Conservation (phyloP, 2,113 vertebrate genomes). For the Nibea coibor region DNA sequence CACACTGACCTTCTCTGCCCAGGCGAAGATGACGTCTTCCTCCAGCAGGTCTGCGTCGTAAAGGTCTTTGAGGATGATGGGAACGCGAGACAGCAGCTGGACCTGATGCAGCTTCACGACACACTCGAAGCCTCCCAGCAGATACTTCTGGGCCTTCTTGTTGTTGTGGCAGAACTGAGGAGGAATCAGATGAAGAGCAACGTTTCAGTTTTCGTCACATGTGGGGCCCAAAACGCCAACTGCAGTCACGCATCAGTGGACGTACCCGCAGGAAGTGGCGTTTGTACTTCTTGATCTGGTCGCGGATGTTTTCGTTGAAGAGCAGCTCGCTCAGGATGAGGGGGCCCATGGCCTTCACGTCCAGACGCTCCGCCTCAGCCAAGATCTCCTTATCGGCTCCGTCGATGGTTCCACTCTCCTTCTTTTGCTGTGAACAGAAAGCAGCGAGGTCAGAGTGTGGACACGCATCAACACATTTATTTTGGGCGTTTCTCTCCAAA, state of each 20-base stretch:
- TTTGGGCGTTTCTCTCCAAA: too few relatives aligned
- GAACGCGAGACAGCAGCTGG: slow-evolving; percentile 92
- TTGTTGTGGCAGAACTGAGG: slow-evolving; percentile 97
- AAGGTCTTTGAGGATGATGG: slow-evolving; percentile 95
- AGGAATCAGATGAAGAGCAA: background rate
- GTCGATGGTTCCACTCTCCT: slow-evolving; percentile 92
- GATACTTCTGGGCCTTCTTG: slow-evolving; percentile 97
- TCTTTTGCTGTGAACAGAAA: slow-evolving; percentile 87
- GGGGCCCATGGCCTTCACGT: slow-evolving; percentile 97
- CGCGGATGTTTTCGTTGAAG: slow-evolving; percentile 94
- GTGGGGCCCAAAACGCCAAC: background rate
- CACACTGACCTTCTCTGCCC: slow-evolving; percentile 93
- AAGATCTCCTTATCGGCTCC: slow-evolving; percentile 95
- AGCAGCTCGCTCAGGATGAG: slow-evolving; percentile 98
- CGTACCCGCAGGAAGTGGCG: slow-evolving; percentile 96
- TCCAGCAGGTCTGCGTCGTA: slow-evolving; percentile 97
- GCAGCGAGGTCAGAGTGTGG: background rate
- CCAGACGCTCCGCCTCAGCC: slow-evolving; percentile 96
- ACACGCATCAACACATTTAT: background rate
- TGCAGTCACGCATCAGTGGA: background rate
- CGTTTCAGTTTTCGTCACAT: background rate
- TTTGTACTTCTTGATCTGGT: slow-evolving; percentile 97
- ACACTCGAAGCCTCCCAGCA: slow-evolving; percentile 96
- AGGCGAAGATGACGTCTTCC: slow-evolving; percentile 95
- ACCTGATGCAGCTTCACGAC: slow-evolving; percentile 95